Evolutionary conservation across 2,797 vertebrate genomes (phyloP), one percentile per base, ranked within the genome.

Genomic region (Neosilurus hyrtlii): DNA sequence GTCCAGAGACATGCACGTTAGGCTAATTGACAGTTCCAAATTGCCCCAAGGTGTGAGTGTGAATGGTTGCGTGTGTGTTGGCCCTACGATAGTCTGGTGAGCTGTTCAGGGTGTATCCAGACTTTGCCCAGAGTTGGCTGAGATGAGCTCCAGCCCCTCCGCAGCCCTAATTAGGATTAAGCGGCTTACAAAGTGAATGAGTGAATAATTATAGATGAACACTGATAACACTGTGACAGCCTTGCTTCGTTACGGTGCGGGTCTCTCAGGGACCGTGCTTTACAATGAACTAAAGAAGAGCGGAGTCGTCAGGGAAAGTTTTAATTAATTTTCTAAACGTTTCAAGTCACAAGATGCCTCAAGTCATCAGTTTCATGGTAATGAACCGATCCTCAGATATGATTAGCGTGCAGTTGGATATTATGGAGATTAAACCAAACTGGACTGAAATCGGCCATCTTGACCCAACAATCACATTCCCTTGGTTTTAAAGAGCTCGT

Each of bases 161-260:
- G 43, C 43, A 43, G 43, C 8, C 4, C 43, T 43, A 43, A 43
- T 43, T 43, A 30, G 30, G 30, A 30, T 30, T 30, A 30, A 30
- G 30, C 30, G 30, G 30, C 30, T 30, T 30, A 30, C 30, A 30
- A 30, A 30, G 30, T 0, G 14, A 43, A 30, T 59, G 7, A 67
- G 65, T n/a, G 51, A 54, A 37, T 85, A 85, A 79, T 83, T 78
- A 66, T 51, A 85, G 71, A 62, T 57, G 9, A 66, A 49, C 65
- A 66, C 68, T 80, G 35, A 80, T 49, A 54, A 51, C 15, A 11
- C 37, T 20, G 1, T 4, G 26, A 59, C 22, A 30, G 30, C 30
- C 30, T 30, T 14, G 59, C 18, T 51, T 16, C n/a, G 56, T 73
- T 74, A 67, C 68, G 52, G 49, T 49, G 12, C 22, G 0, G 15